Percentiles rank a stretch among this genome's conserved stretches.
phyloP scores from a whole-genome alignment of 1,140 invertebrate genomes.

The Ips nitidus region DNA sequence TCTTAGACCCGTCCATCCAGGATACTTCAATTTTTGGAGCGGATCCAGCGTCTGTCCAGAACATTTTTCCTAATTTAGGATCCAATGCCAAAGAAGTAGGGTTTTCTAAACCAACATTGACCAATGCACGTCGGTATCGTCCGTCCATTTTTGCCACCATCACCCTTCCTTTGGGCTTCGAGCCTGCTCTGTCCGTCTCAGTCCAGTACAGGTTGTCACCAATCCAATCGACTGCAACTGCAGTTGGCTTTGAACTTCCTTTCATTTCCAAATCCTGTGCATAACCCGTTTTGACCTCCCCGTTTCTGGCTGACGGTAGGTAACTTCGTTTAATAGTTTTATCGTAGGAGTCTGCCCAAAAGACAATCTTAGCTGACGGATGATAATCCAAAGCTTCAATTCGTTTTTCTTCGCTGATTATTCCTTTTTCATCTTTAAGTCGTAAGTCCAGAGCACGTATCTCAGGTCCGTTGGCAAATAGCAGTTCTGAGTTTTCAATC shows the following conservation, averaged over 20 bases:
- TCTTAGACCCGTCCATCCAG: constrained; percentile 94
- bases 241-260: constrained; percentile 77
- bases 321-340: constrained; percentile 89
- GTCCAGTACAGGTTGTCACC: constrained; percentile 94
- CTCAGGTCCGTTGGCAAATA: constrained; percentile 82
- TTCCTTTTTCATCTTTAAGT: constrained; percentile 68
- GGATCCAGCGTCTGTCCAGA: constrained; percentile 86
- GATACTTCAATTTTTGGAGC: constrained; percentile 84
- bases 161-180: constrained; percentile 72
- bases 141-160: constrained; percentile 89
- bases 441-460: constrained; percentile 74
- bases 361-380: constrained; percentile 77
- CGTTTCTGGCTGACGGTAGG: constrained; percentile 77
- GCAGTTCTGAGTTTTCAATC: constrained; percentile 62
- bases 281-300: constrained; percentile 77
- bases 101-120: constrained; percentile 70
- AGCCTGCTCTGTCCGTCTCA: constrained; percentile 75
- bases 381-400: constrained; percentile 89
- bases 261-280: constrained; percentile 87
- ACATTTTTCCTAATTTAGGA: constrained; percentile 81
- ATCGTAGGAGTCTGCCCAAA: constrained; percentile 90
- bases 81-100: constrained; percentile 87
- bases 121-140: constrained; percentile 78
- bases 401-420: constrained; percentile 80
- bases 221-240: constrained; percentile 88